Percentiles rank a stretch among this genome's conserved stretches.
Evolutionary conservation across 1,140 invertebrate genomes (phyloP).

Genomic region (Leguminivora glycinivorella): DNA sequence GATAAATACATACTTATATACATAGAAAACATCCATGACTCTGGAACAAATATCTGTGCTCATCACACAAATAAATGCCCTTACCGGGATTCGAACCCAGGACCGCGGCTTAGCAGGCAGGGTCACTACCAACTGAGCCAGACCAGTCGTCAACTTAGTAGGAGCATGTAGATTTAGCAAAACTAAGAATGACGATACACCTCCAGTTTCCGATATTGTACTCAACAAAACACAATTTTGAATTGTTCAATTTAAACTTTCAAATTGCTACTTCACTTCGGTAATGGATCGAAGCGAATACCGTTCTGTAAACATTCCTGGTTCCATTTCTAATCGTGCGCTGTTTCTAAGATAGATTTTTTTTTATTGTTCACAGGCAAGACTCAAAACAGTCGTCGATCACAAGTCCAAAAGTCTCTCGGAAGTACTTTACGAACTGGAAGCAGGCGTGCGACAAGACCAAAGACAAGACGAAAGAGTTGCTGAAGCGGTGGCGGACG

Average conservation of each 20-base stretch:
- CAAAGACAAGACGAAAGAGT: slow-evolving; percentile 83
- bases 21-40: no score
- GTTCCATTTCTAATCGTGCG: slow-evolving; percentile 27
- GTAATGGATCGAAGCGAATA: background rate
- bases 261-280: background rate
- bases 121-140: no score
- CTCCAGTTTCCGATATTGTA: background rate
- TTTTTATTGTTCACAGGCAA: slow-evolving; percentile 54
- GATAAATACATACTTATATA: no score
- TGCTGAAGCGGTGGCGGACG: slow-evolving; percentile 84
- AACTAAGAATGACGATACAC: background rate
- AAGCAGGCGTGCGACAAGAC: slow-evolving; percentile 85
- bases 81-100: no score
- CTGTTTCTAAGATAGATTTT: slow-evolving; percentile 5
- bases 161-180: background rate
- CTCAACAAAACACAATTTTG: slow-evolving; percentile 21
- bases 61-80: no score
- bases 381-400: slow-evolving; percentile 62
- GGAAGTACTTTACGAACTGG: slow-evolving; percentile 85
- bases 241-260: slow-evolving; percentile 11
- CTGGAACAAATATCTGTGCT: no score
- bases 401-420: slow-evolving; percentile 80
- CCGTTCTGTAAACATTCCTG: background rate
- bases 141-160: no score
- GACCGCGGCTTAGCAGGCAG: no score